phyloP scores from a whole-genome alignment of 2,888 invertebrate species.

The Dynastes maya region DNA sequence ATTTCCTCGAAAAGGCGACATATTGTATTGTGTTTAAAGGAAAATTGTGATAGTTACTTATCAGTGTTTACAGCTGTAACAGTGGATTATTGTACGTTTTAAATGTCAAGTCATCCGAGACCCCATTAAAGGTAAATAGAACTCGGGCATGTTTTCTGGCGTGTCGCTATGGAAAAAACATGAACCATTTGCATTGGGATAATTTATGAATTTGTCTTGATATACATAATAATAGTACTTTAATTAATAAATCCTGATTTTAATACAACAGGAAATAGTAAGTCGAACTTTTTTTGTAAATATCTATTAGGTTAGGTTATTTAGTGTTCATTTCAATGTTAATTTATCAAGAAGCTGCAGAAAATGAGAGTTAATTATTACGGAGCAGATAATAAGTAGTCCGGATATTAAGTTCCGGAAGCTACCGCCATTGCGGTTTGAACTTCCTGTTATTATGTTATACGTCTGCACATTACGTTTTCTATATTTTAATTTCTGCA shows the following conservation, averaged over 20 bases:
- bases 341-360: slow-evolving; percentile 5
- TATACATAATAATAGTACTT: not conserved
- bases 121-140: slow-evolving; percentile 30
- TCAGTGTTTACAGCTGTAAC: slow-evolving; percentile 30
- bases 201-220: not conserved
- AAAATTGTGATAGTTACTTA: slow-evolving; percentile 44
- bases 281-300: not conserved
- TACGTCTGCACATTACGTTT: not conserved
- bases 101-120: slow-evolving; percentile 39
- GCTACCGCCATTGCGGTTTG: slow-evolving; percentile 38
- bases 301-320: not conserved
- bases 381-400: slow-evolving; percentile 33
- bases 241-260: not conserved
- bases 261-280: not conserved
- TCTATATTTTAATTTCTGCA: not conserved
- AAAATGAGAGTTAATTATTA: slow-evolving; percentile 43
- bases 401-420: slow-evolving; percentile 43
- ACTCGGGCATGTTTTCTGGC: not conserved
- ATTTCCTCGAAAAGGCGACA: slow-evolving; percentile 38
- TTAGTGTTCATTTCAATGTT: not conserved
- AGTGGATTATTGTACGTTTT: slow-evolving; percentile 38
- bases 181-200: slow-evolving; percentile 37
- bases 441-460: slow-evolving; percentile 40
- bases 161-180: slow-evolving; percentile 15
- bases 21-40: slow-evolving; percentile 32